Conservation (phyloP, 2,797 vertebrate genomes). For the Podargus strigoides region DNA sequence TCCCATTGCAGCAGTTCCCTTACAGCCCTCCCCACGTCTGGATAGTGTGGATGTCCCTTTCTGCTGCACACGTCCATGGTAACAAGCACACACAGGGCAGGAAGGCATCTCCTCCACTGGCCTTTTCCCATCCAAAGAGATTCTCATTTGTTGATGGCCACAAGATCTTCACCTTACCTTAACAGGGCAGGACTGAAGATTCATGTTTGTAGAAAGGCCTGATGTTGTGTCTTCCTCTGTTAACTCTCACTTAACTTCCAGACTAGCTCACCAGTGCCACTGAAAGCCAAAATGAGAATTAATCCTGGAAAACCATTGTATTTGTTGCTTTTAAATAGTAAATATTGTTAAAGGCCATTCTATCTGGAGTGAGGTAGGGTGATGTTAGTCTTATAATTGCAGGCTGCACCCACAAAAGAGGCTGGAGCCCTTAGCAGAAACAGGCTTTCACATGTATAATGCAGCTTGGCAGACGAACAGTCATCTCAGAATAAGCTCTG, state of each 20-base stretch:
- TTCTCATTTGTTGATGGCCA: neutral
- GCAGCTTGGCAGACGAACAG: slow-evolving; percentile 32
- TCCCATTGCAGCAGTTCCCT: neutral
- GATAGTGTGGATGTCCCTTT: neutral
- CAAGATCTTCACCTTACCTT: neutral
- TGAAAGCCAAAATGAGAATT: neutral
- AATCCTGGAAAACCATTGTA: neutral
- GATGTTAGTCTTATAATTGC: neutral
- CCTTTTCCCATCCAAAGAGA: neutral
- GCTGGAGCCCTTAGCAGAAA: neutral
- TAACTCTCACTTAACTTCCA: neutral
- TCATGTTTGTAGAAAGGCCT: neutral
- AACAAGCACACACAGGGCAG: accelerated
- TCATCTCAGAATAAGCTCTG: neutral
- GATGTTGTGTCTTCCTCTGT: neutral
- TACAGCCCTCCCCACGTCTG: neutral
- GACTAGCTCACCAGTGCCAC: neutral
- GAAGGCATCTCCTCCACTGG: neutral
- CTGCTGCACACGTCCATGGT: neutral
- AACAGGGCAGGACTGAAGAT: neutral
- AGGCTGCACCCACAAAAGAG: neutral
- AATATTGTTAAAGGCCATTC: neutral
- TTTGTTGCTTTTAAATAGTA: neutral
- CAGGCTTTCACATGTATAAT: slow-evolving; percentile 20
- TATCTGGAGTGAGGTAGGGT: neutral